Conservation (phyloP, 2,113 vertebrate genomes). For the Choloepus hoffmanni region DNA sequence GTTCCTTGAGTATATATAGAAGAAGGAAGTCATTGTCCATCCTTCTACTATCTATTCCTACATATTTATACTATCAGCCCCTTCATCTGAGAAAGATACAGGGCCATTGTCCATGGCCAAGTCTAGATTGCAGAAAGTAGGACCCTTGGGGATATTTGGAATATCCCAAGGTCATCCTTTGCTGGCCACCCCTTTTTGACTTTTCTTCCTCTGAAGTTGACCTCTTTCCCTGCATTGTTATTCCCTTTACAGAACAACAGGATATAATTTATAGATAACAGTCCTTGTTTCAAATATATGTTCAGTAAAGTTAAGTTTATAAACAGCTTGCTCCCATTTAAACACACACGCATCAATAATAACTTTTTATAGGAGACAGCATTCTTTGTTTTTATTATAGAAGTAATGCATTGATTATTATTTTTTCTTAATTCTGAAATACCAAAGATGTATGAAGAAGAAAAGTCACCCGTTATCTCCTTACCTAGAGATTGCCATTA, state of each 20-base stretch:
- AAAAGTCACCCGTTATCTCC: background rate
- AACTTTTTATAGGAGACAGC: background rate
- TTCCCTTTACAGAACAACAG: conserved; percentile 41
- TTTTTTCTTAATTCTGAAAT: conserved; percentile 52
- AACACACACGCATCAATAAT: conserved; percentile 25
- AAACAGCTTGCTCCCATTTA: conserved; percentile 30
- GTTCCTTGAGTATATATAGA: background rate
- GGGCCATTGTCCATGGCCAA: background rate
- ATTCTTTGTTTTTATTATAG: conserved; percentile 47
- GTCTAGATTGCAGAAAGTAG: background rate
- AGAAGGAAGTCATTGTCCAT: background rate
- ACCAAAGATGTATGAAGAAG: background rate
- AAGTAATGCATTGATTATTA: conserved; percentile 12
- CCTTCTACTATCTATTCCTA: conserved; percentile 39
- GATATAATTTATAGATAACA: conserved; percentile 20
- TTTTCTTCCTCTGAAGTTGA: conserved; percentile 32
- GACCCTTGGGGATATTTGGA: background rate
- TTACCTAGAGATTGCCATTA: background rate
- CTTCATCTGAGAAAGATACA: background rate
- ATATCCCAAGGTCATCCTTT: background rate
- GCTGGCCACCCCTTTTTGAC: background rate
- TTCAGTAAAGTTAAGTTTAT: conserved; percentile 14
- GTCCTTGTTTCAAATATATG: background rate
- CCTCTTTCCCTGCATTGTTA: conserved; percentile 4
- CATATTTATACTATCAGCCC: background rate